Percentiles rank a stretch among this genome's conserved stretches.
Conservation (phyloP, 2,888 invertebrate species). For the Heliconius sara region DNA sequence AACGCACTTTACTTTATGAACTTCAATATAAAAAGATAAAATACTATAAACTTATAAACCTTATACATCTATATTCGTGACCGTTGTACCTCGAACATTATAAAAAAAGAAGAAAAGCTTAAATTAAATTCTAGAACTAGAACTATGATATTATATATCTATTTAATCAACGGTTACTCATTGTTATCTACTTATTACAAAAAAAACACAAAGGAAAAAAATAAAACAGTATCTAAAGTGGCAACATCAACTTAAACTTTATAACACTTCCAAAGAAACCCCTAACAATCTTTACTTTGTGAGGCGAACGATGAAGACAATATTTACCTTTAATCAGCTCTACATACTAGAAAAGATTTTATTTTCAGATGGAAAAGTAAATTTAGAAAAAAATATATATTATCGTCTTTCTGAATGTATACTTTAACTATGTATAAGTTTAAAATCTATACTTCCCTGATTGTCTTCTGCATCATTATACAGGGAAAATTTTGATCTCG, state of each 20-base stretch:
- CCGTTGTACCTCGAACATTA: no score
- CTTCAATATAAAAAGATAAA: background rate
- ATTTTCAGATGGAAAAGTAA: background rate
- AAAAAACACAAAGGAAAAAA: background rate
- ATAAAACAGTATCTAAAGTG: background rate
- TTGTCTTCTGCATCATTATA: background rate
- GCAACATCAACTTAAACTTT: background rate
- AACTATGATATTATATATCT: background rate
- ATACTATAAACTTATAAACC: background rate
- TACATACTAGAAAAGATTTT: background rate
- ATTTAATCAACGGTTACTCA: no score
- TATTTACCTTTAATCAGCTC: conserved; percentile 5
- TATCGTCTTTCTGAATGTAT: background rate
- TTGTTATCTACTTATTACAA: background rate
- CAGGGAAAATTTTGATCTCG: background rate
- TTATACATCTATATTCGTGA: background rate
- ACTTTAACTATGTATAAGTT: background rate
- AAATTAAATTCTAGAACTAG: background rate
- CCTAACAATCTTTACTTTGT: conserved; percentile 4
- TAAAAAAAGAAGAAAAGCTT: background rate
- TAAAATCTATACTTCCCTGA: background rate
- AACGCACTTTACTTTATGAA: background rate
- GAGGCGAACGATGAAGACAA: background rate
- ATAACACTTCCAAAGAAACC: conserved; percentile 5
- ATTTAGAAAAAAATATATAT: background rate